These are phyloP conservation scores for Melanargia galathea DNA, from an alignment of 2,888 invertebrate species.

Conservation along the genomic window DNA sequence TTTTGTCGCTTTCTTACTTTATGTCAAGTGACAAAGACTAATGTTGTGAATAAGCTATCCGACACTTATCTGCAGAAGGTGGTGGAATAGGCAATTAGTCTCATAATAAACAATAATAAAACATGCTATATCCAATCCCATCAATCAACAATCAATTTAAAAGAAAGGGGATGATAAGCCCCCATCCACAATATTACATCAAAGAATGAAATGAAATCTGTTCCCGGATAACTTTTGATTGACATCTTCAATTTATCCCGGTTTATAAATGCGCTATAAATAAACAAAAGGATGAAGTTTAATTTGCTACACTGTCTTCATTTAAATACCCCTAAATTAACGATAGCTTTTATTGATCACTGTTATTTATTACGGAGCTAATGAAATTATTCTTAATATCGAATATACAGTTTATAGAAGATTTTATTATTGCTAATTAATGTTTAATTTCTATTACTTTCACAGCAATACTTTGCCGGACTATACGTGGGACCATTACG, in stretches of 20 bases:
- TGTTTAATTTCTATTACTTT: background rate
- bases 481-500: conserved; percentile 90
- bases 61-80: too few species aligned
- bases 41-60: too few species aligned
- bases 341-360: too few species aligned
- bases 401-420: too few species aligned
- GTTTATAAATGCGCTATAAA: background rate
- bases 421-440: too few species aligned
- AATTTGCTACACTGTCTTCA: too few species aligned
- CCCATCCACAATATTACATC: conserved; percentile 12
- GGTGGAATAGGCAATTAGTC: too few species aligned
- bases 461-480: conserved; percentile 79
- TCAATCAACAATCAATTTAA: background rate
- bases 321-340: too few species aligned
- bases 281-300: background rate
- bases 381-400: too few species aligned
- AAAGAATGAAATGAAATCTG: background rate
- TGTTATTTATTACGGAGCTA: too few species aligned
- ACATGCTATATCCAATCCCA: background rate
- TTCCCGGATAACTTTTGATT: background rate
- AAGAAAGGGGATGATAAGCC: background rate
- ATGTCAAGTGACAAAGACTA: too few species aligned
- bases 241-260: background rate
- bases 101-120: background rate
- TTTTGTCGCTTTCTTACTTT: too few species aligned